Conservation (phyloP, 2,113 vertebrate species). For the Macroglossus sobrinus region DNA sequence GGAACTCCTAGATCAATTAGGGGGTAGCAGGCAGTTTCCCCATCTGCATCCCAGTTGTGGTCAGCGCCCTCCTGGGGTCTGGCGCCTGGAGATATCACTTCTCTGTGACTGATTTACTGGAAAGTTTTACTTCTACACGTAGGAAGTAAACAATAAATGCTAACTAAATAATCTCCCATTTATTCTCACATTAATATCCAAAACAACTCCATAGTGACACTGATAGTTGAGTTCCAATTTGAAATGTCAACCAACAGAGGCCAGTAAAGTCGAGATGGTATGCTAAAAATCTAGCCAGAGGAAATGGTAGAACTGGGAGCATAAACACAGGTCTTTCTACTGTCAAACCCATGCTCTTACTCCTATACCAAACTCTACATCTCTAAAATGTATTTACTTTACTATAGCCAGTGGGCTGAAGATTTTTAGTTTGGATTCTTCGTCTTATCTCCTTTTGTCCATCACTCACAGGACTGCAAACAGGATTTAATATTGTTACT, state of each 20-base stretch:
- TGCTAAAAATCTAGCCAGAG: neutral
- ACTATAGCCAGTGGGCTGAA: slow-evolving; percentile 45
- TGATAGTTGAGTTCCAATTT: neutral
- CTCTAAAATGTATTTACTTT: slow-evolving; percentile 10
- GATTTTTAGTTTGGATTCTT: slow-evolving; percentile 53
- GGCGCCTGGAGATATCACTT: too few relatives aligned
- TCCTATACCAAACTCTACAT: neutral
- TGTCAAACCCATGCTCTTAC: neutral
- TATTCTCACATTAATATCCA: neutral
- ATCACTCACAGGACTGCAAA: slow-evolving; percentile 70
- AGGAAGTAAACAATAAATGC: neutral
- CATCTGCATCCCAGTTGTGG: too few relatives aligned
- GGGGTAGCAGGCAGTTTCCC: too few relatives aligned
- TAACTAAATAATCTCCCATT: neutral
- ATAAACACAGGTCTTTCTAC: neutral
- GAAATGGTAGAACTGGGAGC: neutral
- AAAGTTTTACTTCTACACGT: too few relatives aligned
- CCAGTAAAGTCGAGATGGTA: neutral
- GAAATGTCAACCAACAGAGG: neutral
- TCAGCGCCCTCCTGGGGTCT: too few relatives aligned
- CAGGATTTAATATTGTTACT: slow-evolving; percentile 71
- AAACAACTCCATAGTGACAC: neutral
- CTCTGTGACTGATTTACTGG: too few relatives aligned
- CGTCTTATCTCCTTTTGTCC: slow-evolving; percentile 54
- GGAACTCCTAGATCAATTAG: too few relatives aligned